phyloP scores from a whole-genome alignment of 1,140 invertebrate species.

The Potamilus streckersoni region DNA sequence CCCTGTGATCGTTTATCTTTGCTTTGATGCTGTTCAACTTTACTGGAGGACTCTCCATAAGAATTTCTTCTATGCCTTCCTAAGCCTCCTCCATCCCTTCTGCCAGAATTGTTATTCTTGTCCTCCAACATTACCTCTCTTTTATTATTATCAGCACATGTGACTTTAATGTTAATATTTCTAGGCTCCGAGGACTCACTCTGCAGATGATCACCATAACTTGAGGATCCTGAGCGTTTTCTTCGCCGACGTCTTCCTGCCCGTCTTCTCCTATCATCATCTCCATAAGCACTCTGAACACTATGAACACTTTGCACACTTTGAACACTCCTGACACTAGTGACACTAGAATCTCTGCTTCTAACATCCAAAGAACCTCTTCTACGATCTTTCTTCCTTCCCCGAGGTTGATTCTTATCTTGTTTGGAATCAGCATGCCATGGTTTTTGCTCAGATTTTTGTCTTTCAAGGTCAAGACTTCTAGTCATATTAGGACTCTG shows the following conservation, averaged over 20 bases:
- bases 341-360: constrained; percentile 26
- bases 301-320: constrained; percentile 31
- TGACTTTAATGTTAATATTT: constrained; percentile 4
- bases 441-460: too few species aligned
- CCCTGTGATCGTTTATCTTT: neutral
- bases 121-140: constrained; percentile 25
- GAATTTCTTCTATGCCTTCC: neutral
- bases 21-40: neutral
- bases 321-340: constrained; percentile 20
- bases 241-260: constrained; percentile 7
- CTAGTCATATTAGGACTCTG: too few species aligned
- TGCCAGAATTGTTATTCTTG: constrained; percentile 2
- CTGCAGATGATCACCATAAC: too few species aligned
- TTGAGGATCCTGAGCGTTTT: constrained; percentile 4
- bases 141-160: constrained; percentile 20
- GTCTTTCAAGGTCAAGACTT: too few species aligned
- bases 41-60: too few species aligned
- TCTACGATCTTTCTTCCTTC: constrained; percentile 10
- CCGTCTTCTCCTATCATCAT: constrained; percentile 11
- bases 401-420: constrained; percentile 3
- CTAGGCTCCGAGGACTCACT: too few species aligned
- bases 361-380: constrained; percentile 30
- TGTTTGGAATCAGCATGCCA: too few species aligned
- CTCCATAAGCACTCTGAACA: constrained; percentile 5
- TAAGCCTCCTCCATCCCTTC: constrained; percentile 7